Base-by-base conservation (phyloP, 2,888 invertebrate species). In the Lymantria dispar region DNA sequence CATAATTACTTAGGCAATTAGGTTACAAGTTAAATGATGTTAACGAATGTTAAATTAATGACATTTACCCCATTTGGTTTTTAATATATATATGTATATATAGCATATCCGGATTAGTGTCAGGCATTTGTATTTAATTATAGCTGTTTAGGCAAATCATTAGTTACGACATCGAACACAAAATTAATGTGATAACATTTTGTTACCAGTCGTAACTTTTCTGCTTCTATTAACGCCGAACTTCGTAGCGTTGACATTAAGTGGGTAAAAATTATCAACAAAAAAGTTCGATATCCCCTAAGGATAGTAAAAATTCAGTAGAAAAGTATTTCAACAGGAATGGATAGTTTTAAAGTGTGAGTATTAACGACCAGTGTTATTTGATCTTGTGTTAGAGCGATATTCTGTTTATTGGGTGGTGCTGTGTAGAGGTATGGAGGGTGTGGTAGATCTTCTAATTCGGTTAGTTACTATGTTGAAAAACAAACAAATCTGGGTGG, bases 401-500 rank as follows among this genome's bases (percentile, higher is more conserved):
- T 43, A 22, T 22, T 22, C 69, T 62, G 71, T 66, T 60, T 52
- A 22, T 54, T 52, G 59, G 56, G 49, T 55, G 45, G 45, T 38
- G 49, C 38, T 30, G 43, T 46, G 42, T 43, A 31, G 54, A 55
- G 49, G 13, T 43, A 56, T 49, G 72, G 65, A 56, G 61, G 64
- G 58, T 53, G 57, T 36, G 54, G 64, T 33, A 52, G 62, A 43
- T 57, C 70, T 63, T 62, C 49, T 49, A 64, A 64, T 48, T 57
- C 56, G 61, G 61, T 66, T 63, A 67, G 74, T 72, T 70, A 68
- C 62, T 65, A 56, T 58, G 64, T 67, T 74, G 70, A 76, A 78
- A 79, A 80, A 79, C 80, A 81, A 80, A 81, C 74, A 78, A 66
- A 72, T 55, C 74, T 62, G 80, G 82, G 80, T 81, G 83, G 84